phyloP scores from a whole-genome alignment of 1,140 invertebrate genomes.

The Antheraea pernyi region DNA sequence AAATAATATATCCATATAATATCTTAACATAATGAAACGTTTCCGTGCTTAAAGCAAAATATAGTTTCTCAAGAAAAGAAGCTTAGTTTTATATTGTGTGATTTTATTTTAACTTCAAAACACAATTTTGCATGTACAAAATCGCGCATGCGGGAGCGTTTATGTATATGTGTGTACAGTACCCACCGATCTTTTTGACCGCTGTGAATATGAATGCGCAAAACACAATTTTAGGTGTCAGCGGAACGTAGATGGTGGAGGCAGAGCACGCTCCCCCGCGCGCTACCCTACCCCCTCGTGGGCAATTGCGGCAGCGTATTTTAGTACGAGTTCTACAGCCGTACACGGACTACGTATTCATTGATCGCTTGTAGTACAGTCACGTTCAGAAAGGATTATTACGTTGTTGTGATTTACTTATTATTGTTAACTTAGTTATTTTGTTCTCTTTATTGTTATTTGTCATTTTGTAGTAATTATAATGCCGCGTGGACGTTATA shows the following conservation, averaged over 20 bases:
- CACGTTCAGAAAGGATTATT: neutral
- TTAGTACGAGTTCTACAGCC: neutral
- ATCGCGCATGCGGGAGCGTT: too few species aligned
- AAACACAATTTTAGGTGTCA: neutral
- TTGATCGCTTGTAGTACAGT: neutral
- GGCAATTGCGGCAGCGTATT: neutral
- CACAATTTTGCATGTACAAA: too few species aligned
- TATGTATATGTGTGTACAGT: too few species aligned
- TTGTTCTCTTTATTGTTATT: neutral
- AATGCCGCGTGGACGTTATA: conserved; percentile 10
- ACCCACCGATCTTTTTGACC: neutral
- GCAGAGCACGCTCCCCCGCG: too few species aligned
- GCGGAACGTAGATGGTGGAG: neutral
- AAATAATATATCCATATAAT: too few species aligned
- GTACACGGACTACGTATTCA: neutral
- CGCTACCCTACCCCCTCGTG: neutral
- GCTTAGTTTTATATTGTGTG: too few species aligned
- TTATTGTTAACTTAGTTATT: neutral
- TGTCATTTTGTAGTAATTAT: neutral
- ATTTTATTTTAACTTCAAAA: too few species aligned
- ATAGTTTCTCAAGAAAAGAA: too few species aligned
- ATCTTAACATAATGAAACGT: too few species aligned
- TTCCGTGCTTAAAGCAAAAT: too few species aligned
- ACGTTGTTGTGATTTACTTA: neutral
- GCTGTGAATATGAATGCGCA: neutral